These are phyloP conservation scores for Sitophilus oryzae DNA, from an alignment of 1,140 invertebrate species.

Conservation along the genomic window DNA sequence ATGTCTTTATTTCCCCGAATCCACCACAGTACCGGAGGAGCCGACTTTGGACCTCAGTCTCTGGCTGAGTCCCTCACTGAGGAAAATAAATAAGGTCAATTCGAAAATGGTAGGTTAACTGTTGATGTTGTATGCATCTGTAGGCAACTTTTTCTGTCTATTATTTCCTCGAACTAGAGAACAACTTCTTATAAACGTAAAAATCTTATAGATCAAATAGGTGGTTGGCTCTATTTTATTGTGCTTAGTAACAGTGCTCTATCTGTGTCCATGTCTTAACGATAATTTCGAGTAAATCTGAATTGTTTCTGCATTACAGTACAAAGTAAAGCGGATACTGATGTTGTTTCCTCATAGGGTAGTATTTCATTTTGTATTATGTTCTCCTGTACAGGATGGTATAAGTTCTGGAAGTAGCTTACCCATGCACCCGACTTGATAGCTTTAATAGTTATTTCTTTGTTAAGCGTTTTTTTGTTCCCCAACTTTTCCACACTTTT, in stretches of 20 bases:
- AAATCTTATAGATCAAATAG: background rate
- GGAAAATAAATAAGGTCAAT: constrained; percentile 64
- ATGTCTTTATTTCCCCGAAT: too few species aligned
- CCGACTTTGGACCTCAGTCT: constrained; percentile 72
- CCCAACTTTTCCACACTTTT: too few species aligned
- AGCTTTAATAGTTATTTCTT: too few species aligned
- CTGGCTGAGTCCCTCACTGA: constrained; percentile 69
- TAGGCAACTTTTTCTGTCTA: background rate
- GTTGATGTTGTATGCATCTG: constrained; percentile 16
- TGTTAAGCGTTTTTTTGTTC: too few species aligned
- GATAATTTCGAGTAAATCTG: background rate
- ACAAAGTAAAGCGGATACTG: constrained; percentile 84
- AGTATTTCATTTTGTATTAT: too few species aligned
- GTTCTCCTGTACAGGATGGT: too few species aligned
- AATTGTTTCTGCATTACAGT: constrained; percentile 52
- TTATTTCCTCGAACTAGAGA: background rate
- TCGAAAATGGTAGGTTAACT: constrained; percentile 65
- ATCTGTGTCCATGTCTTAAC: too few species aligned
- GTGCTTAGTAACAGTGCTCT: too few species aligned
- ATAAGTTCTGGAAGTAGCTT: too few species aligned
- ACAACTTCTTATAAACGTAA: too few species aligned
- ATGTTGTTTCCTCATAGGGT: constrained; percentile 85
- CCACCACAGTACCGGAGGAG: constrained; percentile 78
- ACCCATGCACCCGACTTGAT: too few species aligned
- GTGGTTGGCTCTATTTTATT: too few species aligned